Evolutionary conservation across 2,888 invertebrate genomes (phyloP).

Genomic region (Phyllotreta cruciferae): DNA sequence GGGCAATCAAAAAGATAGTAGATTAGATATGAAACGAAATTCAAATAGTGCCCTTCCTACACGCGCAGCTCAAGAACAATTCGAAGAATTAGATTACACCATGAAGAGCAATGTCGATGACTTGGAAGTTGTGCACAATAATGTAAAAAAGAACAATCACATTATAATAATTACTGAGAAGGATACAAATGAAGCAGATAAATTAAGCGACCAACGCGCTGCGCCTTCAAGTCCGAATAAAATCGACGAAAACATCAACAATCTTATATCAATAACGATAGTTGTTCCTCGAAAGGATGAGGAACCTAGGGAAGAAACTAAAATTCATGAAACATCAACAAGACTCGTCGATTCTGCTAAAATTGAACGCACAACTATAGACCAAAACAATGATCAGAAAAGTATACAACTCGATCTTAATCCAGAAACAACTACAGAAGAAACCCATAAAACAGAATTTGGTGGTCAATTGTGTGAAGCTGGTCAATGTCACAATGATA

Average conservation of each 20-base stretch:
- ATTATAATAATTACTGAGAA: conserved; percentile 2
- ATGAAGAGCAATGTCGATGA: not conserved
- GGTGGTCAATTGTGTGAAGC: not conserved
- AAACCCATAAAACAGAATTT: no score
- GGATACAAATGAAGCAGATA: not conserved
- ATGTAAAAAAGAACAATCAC: conserved; percentile 1
- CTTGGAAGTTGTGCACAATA: not conserved
- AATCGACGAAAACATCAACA: conserved; percentile 19
- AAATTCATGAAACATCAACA: not conserved
- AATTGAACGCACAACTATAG: not conserved
- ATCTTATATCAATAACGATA: conserved; percentile 20
- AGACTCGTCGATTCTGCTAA: not conserved
- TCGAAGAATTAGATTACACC: conserved; percentile 2
- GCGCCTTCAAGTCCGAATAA: not conserved
- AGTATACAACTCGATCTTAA: no score
- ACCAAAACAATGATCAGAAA: no score
- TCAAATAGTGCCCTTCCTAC: not conserved
- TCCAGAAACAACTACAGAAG: no score
- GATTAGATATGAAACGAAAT: conserved; percentile 22
- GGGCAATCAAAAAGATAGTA: not conserved
- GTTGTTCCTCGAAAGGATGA: conserved; percentile 19
- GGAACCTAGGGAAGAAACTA: conserved; percentile 4
- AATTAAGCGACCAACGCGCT: not conserved
- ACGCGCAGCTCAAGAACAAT: not conserved
- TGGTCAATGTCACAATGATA: not conserved